These are phyloP conservation scores for Micronycteris hirsuta DNA, from an alignment of 2,113 vertebrate species.

Conservation along the genomic window DNA sequence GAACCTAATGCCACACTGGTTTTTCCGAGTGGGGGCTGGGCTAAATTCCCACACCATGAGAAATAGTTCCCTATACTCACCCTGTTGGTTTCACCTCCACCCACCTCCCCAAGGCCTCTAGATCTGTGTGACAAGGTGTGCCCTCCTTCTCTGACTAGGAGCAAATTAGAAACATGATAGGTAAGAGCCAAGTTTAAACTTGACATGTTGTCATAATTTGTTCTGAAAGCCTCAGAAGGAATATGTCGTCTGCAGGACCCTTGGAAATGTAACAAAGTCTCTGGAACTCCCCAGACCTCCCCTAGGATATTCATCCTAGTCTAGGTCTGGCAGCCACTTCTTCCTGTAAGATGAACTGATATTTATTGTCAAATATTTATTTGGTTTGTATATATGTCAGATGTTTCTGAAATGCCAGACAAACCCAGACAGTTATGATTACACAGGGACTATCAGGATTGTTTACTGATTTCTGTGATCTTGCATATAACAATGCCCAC, in stretches of 20 bases:
- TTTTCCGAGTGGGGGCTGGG: too few species aligned
- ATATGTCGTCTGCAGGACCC: neutral
- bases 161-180: neutral
- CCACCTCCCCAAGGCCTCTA: too few species aligned
- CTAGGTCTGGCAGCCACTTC: neutral
- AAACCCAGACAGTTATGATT: neutral
- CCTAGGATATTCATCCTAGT: neutral
- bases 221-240: neutral
- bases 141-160: neutral
- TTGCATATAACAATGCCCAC: neutral
- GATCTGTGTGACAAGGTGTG: neutral
- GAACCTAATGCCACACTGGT: too few species aligned
- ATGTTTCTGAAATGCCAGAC: neutral
- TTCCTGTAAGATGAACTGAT: neutral
- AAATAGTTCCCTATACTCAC: too few species aligned
- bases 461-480: neutral
- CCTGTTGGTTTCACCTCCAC: neutral
- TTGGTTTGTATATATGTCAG: neutral
- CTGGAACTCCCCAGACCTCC: neutral
- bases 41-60: too few species aligned
- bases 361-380: neutral
- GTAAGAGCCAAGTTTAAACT: neutral
- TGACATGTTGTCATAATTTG: neutral
- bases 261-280: neutral
- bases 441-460: neutral